Evolutionary conservation across 30 jellyfish, hydroid and myxozoan genomes (phyloP), one percentile per base, ranked within the genome.

Genomic region (Chironex yamaguchii): DNA sequence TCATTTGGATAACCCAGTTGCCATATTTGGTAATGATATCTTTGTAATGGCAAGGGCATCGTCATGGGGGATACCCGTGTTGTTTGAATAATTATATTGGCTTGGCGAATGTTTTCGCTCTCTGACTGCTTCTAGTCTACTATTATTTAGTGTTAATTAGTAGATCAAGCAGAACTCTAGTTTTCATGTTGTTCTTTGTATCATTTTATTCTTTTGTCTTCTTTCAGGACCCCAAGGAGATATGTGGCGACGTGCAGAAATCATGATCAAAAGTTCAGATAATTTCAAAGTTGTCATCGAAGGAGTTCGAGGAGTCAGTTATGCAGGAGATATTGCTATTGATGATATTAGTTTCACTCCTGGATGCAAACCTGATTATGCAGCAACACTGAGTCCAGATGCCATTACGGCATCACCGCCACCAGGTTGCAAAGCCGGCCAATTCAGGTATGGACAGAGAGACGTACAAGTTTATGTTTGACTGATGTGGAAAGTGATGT

Each of bases 261-360:
- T 92, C 69, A 69, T 71, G 70, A 71, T 93, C 77, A 76, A 76
- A 28, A 74, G 36, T 66, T 73, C 68, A 13, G 72, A 50, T n/a
- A 90, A 90, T 85, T 95, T 51, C 96, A 76, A 68, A 3, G 91
- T 95, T 26, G 86, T 95, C 63, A 76, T 95, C 29, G 99, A 95
- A 79, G 99, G 94, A 6, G 76, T 73, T 28, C 92, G 99, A 49
- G 97, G 97, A 26, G 88, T 75, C 14, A 90, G 95, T 32, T 83
- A 58, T 81, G 34, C 50, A 34, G 97, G 97, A 2, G 96, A 89
- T 69, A 85, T 95, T 26, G 97, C 99, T 0, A 89, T 95, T 77
- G 99, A 95, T 71, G 99, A 95, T 58, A 86, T 95, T 1, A 81
- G 96, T 0, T 95, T 95, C 79, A 84, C 99, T 52, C 95, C 96